Evolutionary conservation across 1,140 invertebrate genomes (phyloP).

Genomic region (Charaxes varanes): DNA sequence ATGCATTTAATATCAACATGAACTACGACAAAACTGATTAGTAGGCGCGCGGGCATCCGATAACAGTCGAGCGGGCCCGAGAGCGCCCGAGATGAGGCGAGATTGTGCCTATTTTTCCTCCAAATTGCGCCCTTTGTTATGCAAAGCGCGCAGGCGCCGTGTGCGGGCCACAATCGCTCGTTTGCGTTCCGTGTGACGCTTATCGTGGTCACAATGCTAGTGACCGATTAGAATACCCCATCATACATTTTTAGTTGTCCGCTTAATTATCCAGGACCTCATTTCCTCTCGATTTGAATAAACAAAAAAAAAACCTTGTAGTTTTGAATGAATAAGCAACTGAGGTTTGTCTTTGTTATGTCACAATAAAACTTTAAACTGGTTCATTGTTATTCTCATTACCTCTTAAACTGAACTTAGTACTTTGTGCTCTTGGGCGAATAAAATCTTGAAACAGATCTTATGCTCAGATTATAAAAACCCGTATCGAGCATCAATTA

Average conservation of each 20-base stretch:
- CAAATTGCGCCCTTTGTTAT: conserved; percentile 71
- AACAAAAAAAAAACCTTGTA: too few relatives aligned
- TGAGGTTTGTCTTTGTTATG: too few relatives aligned
- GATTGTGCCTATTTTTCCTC: conserved; percentile 66
- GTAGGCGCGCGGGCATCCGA: conserved; percentile 36
- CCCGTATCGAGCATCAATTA: too few relatives aligned
- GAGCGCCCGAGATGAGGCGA: conserved; percentile 32
- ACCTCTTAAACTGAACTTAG: too few relatives aligned
- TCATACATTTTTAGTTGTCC: conserved; percentile 35
- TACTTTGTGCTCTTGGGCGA: too few relatives aligned
- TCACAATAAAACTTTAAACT: too few relatives aligned
- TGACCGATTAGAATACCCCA: conserved; percentile 65
- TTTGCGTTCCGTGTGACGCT: conserved; percentile 43
- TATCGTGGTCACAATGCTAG: conserved; percentile 46
- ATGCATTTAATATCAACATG: conserved; percentile 5
- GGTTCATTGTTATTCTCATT: too few relatives aligned
- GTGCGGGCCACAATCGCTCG: conserved; percentile 55
- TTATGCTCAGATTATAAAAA: too few relatives aligned
- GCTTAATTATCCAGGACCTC: conserved; percentile 42
- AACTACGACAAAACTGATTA: conserved; percentile 26
- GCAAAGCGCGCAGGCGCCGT: conserved; percentile 64
- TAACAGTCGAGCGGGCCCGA: conserved; percentile 32
- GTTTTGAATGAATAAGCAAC: too few relatives aligned
- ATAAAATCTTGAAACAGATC: too few relatives aligned
- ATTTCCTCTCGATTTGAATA: too few relatives aligned